Evolutionary conservation across 2,113 vertebrate genomes (phyloP).

Genomic region (Paratilapia polleni): DNA sequence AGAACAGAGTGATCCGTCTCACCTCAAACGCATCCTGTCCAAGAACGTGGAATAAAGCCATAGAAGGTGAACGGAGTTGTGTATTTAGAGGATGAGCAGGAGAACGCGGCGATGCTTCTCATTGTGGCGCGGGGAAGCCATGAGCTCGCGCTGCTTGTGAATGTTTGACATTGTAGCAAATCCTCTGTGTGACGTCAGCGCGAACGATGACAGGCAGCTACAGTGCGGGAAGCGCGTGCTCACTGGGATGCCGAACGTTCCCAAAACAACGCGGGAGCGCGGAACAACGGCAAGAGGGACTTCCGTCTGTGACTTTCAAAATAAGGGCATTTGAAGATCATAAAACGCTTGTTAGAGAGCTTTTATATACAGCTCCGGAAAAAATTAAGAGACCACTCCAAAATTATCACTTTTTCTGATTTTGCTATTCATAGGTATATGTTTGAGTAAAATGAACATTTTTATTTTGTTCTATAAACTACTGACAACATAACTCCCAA

Average conservation of each 20-base stretch:
- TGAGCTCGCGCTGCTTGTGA: constrained; percentile 54
- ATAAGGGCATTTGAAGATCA: not conserved
- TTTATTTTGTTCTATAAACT: too few species aligned
- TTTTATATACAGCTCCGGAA: too few species aligned
- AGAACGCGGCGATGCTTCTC: constrained; percentile 47
- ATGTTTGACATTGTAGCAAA: constrained; percentile 76
- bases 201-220: constrained; percentile 54
- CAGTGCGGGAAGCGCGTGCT: constrained; percentile 53
- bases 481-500: too few species aligned
- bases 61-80: not conserved
- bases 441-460: too few species aligned
- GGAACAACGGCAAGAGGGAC: not conserved
- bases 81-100: constrained; percentile 37
- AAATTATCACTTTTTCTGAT: too few species aligned
- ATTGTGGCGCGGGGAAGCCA: constrained; percentile 53
- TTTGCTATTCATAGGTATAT: too few species aligned
- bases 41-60: not conserved
- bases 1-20: constrained; percentile 24
- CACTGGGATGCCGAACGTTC: constrained; percentile 49
- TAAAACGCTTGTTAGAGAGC: not conserved
- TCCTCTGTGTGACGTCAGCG: constrained; percentile 69
- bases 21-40: constrained; percentile 61
- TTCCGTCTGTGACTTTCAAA: constrained; percentile 45
- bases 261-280: constrained; percentile 58
- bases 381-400: too few species aligned